Evolutionary conservation across 1,140 invertebrate species (phyloP), one percentile per base, ranked within the genome.

Genomic region (Stenopsyche tienmushanensis): DNA sequence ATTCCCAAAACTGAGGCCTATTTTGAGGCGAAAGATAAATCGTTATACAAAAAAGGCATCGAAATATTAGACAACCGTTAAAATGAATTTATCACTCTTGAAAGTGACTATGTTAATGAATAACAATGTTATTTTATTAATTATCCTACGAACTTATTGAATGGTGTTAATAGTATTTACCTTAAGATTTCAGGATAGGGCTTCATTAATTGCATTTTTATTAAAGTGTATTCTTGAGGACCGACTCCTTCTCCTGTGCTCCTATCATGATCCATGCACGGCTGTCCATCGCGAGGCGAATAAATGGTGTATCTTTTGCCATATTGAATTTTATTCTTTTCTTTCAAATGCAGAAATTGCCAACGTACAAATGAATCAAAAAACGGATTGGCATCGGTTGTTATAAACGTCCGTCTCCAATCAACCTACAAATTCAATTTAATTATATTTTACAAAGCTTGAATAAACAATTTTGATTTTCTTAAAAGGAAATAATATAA

Each of bases 241-340:
- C 93, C 97, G 45, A 99, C 96, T 59, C 96, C 97, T 84, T 99
- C 98, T 9, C 98, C 98, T 50, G 88, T 85, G 23, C 91, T 88
- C 71, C 98, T 84, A 79, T 99, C 98, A 77, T 99, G 98, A 80
- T 99, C 98, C 98, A 99, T 99, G 76, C 98, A 99, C 1, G 98
- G 97, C 76, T 99, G 98, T 26, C 90, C 89, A 82, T 99, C 97
- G 72, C 91, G 88, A 1, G 97, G 96, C 0, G 97, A 99, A 80
- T 89, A 99, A 69, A 99, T 94, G 9, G 96, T 97, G 73, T 99
- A 94, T 55, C 98, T 83, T 81, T 99, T 99, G 23, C 98, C 98
- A 85, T 94, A 99, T 77, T 94, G 88, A 26, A 99, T 88, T 80
- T 96, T 97, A 63, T 94, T 91, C 62, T 85, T 83, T 62, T 88